Conservation (phyloP, 2,888 invertebrate species). For the Noctua janthina region DNA sequence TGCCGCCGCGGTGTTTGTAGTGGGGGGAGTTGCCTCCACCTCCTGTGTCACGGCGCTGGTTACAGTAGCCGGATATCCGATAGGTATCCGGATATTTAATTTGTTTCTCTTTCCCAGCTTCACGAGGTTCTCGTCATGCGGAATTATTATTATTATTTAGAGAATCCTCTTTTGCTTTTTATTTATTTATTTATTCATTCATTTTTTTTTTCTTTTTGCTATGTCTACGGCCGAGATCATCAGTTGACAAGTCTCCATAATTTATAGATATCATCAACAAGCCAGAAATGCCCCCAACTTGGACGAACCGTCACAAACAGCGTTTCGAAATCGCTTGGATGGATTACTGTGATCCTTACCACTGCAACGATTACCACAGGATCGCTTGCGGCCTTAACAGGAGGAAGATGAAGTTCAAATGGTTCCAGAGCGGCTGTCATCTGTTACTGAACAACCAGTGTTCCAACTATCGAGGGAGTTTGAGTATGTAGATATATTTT, state of each 20-base stretch:
- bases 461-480: constrained; percentile 71
- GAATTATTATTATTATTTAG: no score
- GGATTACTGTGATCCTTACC: constrained; percentile 83
- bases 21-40: no score
- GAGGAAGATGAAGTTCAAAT: constrained; percentile 73
- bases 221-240: no score
- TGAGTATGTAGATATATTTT: constrained; percentile 73
- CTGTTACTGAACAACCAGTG: constrained; percentile 80
- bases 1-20: no score
- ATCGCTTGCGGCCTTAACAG: constrained; percentile 78
- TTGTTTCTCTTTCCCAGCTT: no score
- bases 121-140: no score
- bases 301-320: constrained; percentile 52
- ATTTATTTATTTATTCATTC: no score
- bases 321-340: constrained; percentile 75
- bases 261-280: constrained; percentile 70
- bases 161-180: no score
- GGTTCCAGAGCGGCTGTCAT: constrained; percentile 84
- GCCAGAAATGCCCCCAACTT: constrained; percentile 70
- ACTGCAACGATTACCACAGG: constrained; percentile 80
- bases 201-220: no score
- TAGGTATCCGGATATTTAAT: no score
- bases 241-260: neutral
- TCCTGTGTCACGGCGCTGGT: no score
- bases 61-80: no score